phyloP scores from a whole-genome alignment of 2,888 invertebrate species.

The Meteorus cinctellus region DNA sequence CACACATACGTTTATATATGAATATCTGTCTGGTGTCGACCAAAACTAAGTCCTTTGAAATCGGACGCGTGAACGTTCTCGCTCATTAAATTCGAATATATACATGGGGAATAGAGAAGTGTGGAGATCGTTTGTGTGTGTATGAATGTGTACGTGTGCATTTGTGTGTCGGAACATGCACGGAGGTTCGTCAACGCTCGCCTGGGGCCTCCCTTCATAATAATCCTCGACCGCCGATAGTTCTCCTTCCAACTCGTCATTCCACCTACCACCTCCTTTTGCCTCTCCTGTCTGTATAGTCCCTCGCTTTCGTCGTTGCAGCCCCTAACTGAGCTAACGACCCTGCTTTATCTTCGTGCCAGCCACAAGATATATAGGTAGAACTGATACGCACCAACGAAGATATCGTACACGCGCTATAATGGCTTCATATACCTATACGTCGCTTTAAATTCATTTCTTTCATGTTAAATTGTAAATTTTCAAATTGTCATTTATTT shows the following conservation, averaged over 20 bases:
- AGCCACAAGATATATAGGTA: constrained; percentile 53
- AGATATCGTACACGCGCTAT: constrained; percentile 30
- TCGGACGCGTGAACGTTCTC: constrained; percentile 35
- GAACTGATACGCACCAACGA: constrained; percentile 39
- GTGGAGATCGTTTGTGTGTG: background rate
- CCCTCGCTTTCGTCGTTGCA: constrained; percentile 47
- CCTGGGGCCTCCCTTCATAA: constrained; percentile 55
- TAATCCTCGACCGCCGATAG: constrained; percentile 59
- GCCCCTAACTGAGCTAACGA: constrained; percentile 57
- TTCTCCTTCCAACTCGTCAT: constrained; percentile 49
- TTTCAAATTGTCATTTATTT: background rate
- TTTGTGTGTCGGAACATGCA: constrained; percentile 31
- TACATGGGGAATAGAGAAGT: constrained; percentile 27
- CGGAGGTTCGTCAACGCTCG: constrained; percentile 53
- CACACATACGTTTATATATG: constrained; percentile 3
- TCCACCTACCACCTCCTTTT: constrained; percentile 27
- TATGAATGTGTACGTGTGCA: constrained; percentile 4
- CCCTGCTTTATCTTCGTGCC: constrained; percentile 58
- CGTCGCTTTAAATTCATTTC: background rate
- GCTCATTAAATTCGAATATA: constrained; percentile 43
- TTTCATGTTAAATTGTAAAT: constrained; percentile 3
- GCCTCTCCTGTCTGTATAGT: constrained; percentile 8
- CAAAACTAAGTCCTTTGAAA: constrained; percentile 40
- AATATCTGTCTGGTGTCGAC: constrained; percentile 30
- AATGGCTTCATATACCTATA: constrained; percentile 36